Base-by-base conservation (phyloP, 2,113 vertebrate species). In the Hyla sarda region DNA sequence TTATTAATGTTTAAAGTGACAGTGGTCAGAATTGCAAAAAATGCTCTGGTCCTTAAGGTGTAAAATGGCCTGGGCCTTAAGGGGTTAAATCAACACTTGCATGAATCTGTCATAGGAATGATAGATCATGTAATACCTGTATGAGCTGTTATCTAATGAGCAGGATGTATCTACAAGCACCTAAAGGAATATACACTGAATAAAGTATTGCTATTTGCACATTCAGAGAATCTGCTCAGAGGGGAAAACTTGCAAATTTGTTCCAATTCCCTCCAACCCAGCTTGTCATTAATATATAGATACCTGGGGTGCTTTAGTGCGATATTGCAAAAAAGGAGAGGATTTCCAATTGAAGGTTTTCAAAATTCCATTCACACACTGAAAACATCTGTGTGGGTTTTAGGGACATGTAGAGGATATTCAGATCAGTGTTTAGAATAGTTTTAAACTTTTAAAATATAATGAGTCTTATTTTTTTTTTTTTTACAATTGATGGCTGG, bases 191-290 rank as follows among this genome's bases (percentile, higher is more conserved):
- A 34, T 69, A 69, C 65, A 69, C 32, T 69, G 16, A 17, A 69
- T 69, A 69, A n/a, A 65, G 5, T 28, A 30, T 30, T 23, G 28
- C 60, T 14, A 65, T 65, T 54, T 65, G n/a, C n/a, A 60, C 58
- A 60, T 60, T 65, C 60, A 65, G 60, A 69, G 32, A 37, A 69
- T 34, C 12, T 21, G 32, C 65, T 69, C 65, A 34, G 21, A 37
- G 65, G 65, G 32, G 17, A 69, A 69, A 34, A 69, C 5, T 69
- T 69, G 65, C 65, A 69, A 69, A 69, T 69, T 34, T 34, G 65
- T 69, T 34, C 65, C 65, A 69, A 21, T 69, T 3, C 8, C 65
- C 30, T 21, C 6, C 32, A 69, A 69, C 30, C 16, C 17, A 37
- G 17, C 17, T 17, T 69, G 65, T 69, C 17, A 69, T 69, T 69